phyloP scores from a whole-genome alignment of 2,797 vertebrate genomes.

The Lophotriccus pileatus region DNA sequence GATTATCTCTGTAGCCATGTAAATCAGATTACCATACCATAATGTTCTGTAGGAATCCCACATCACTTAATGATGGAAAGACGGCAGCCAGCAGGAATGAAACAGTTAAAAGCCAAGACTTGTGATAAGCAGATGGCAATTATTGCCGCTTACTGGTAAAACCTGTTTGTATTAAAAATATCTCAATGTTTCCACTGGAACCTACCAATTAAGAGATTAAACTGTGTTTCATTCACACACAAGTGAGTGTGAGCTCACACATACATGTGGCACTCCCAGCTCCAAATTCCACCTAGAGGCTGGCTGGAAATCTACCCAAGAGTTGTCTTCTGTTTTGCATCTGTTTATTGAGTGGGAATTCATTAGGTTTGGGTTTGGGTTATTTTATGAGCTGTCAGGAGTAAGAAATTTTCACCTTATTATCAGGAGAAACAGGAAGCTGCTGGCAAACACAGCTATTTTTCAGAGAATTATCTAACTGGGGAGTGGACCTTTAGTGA shows the following conservation, averaged over 20 bases:
- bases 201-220: constrained; percentile 47
- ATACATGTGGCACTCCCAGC: background rate
- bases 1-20: constrained; percentile 3
- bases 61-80: background rate
- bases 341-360: background rate
- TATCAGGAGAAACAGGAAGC: constrained; percentile 2
- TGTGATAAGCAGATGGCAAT: constrained; percentile 48
- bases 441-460: background rate
- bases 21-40: constrained; percentile 40
- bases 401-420: background rate
- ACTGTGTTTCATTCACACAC: constrained; percentile 1
- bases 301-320: background rate
- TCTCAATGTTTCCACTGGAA: constrained; percentile 47
- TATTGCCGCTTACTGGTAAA: constrained; percentile 18
- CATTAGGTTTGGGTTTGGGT: background rate
- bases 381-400: background rate
- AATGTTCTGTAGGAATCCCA: constrained; percentile 7
- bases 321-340: background rate
- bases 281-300: background rate
- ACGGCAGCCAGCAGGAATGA: background rate
- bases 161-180: constrained; percentile 63
- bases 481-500: background rate
- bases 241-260: background rate
- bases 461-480: background rate
- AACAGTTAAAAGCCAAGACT: constrained; percentile 30